Percentiles rank a stretch among this genome's conserved stretches.
These are phyloP conservation scores for Lymantria dispar DNA, from an alignment of 2,888 invertebrate species.

Conservation along the genomic window DNA sequence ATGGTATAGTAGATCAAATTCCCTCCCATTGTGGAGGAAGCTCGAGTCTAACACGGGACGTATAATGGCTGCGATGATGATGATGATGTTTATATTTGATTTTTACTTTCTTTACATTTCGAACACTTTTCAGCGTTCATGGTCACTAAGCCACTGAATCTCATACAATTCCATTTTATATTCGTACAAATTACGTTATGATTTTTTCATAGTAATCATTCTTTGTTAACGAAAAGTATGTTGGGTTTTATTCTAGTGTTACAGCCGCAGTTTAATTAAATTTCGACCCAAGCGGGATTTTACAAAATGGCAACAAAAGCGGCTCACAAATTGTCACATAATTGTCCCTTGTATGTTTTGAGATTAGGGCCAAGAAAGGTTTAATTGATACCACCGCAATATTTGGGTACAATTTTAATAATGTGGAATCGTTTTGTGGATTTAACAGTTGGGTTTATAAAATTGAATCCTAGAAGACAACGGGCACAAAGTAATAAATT, in stretches of 20 bases:
- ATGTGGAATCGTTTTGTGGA: no score
- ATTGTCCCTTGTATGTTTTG: neutral
- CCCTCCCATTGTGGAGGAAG: no score
- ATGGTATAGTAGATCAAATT: no score
- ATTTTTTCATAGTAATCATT: neutral
- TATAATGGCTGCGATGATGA: no score
- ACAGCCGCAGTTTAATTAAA: slow-evolving; percentile 10
- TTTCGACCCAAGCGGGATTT: slow-evolving; percentile 3
- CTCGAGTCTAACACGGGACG: no score
- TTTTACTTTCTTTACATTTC: no score
- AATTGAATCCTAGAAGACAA: no score
- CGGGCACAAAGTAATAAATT: no score
- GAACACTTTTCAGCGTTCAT: no score
- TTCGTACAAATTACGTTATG: neutral
- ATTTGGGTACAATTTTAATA: neutral
- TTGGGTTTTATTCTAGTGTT: slow-evolving; percentile 13
- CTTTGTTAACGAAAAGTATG: slow-evolving; percentile 3
- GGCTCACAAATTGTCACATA: slow-evolving; percentile 8
- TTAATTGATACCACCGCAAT: neutral
- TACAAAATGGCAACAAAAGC: slow-evolving; percentile 13
- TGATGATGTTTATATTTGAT: no score
- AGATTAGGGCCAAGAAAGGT: neutral
- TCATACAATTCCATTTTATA: neutral
- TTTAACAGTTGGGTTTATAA: no score
- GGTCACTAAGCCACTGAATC: no score